Evolutionary conservation across 2,888 invertebrate species (phyloP).

Genomic region (Cephonodes hylas): DNA sequence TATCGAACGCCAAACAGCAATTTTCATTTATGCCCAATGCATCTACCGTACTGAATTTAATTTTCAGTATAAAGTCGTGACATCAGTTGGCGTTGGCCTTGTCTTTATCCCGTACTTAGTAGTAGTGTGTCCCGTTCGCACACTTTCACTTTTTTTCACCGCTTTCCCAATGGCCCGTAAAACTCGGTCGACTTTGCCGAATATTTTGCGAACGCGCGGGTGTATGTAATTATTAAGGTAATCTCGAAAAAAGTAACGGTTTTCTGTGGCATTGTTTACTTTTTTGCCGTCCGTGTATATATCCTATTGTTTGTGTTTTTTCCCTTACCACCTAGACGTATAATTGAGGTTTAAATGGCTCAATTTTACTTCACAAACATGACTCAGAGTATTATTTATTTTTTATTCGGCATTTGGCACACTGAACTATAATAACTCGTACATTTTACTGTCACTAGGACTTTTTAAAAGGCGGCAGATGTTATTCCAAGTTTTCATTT

Average conservation of each 20-base stretch:
- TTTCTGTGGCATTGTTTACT: neutral
- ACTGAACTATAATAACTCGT: neutral
- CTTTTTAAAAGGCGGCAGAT: no score
- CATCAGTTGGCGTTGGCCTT: slow-evolving; percentile 40
- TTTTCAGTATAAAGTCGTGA: slow-evolving; percentile 37
- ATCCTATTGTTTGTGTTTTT: slow-evolving; percentile 1
- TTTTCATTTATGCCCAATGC: neutral
- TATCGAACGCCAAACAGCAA: neutral
- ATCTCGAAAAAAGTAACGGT: slow-evolving; percentile 23
- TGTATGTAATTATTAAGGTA: slow-evolving; percentile 31
- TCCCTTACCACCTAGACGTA: neutral
- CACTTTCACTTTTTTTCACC: slow-evolving; percentile 73
- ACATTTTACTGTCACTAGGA: neutral
- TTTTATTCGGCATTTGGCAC: neutral
- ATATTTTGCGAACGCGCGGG: slow-evolving; percentile 55
- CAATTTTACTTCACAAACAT: neutral
- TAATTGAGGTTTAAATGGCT: neutral
- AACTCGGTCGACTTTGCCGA: slow-evolving; percentile 67
- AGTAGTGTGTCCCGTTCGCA: slow-evolving; percentile 44
- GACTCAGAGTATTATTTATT: neutral
- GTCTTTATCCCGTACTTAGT: slow-evolving; percentile 34
- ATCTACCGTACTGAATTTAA: slow-evolving; percentile 18
- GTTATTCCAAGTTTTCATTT: neutral
- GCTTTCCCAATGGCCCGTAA: slow-evolving; percentile 70
- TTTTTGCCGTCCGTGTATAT: neutral